Base-by-base conservation (phyloP, 2,888 invertebrate genomes). In the Apodemia mormo region DNA sequence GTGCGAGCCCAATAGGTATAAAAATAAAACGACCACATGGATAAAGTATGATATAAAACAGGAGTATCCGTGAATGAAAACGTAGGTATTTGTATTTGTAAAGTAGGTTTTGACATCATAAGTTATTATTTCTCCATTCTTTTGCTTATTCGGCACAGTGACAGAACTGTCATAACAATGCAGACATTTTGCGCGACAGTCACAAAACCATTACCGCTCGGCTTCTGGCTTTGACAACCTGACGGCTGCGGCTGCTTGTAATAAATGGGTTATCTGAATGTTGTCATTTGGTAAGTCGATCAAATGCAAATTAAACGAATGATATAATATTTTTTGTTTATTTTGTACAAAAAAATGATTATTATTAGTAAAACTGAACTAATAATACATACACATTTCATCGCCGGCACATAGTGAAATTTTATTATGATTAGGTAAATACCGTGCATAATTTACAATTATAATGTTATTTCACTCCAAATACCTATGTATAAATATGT, bases 161-260 rank as follows among this genome's bases (percentile, higher is more conserved):
- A 58, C 29, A 58, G 30, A 2, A 30, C 78, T 80, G 79, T 74
- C 79, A 77, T 68, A 75, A 72, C 76, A 75, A 71, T 65, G 69
- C 72, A 71, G 73, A 75, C 74, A 72, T 69, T 74, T 64, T 69
- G 71, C 72, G 73, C 73, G 79, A 76, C 81, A 80, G 54, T 37
- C 71, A n/a, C 65, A 56, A 30, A 14, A 64, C 49, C 65, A 67
- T 68, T 68, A 70, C 14, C 61, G 45, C 45, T 65, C 66, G 29
- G 29, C 54, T 49, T 40, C 40, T 71, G 73, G 22, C 10, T 45
- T 40, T 73, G 70, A 74, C 71, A 70, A 61, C 33, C 30, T 61
- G 61, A 61, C 61, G 61, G 61, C 58, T 58, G 58, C 30, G 29
- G 58, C 30, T 30, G 30, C 58, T 22, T 30, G 30, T 22, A 58